phyloP scores from a whole-genome alignment of 2,797 vertebrate genomes.

The Kryptopterus vitreolus region DNA sequence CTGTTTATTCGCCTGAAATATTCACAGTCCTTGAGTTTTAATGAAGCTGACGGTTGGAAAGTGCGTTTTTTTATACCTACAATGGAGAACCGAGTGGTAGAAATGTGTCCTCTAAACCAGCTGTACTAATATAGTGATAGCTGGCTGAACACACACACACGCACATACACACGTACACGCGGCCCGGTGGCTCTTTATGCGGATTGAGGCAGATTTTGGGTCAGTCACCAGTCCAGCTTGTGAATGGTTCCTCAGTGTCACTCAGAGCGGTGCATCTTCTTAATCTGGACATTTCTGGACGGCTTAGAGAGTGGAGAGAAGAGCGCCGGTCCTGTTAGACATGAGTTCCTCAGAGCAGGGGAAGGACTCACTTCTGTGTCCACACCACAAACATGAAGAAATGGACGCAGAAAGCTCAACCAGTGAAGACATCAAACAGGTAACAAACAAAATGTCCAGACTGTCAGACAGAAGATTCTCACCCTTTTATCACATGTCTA shows the following conservation, averaged over 20 bases:
- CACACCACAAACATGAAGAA: conserved; percentile 64
- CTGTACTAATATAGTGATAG: neutral
- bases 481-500: neutral
- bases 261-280: neutral
- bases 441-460: conserved; percentile 8
- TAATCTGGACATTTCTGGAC: conserved; percentile 40
- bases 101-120: neutral
- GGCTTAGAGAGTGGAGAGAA: conserved; percentile 25
- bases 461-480: neutral
- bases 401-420: conserved; percentile 45
- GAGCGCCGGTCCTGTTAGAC: conserved; percentile 5
- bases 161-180: too few species aligned
- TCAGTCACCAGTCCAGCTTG: neutral
- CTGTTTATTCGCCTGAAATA: neutral
- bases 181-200: neutral
- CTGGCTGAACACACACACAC: too few species aligned
- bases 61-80: neutral
- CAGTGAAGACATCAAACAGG: conserved; percentile 66
- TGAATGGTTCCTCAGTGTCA: neutral
- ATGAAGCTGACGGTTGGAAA: neutral
- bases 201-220: neutral
- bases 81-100: neutral
- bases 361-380: conserved; percentile 54
- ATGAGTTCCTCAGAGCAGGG: conserved; percentile 54
- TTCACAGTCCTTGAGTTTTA: neutral